These are phyloP conservation scores for Lates calcarifer DNA, from an alignment of 2,113 vertebrate genomes.

Conservation along the genomic window DNA sequence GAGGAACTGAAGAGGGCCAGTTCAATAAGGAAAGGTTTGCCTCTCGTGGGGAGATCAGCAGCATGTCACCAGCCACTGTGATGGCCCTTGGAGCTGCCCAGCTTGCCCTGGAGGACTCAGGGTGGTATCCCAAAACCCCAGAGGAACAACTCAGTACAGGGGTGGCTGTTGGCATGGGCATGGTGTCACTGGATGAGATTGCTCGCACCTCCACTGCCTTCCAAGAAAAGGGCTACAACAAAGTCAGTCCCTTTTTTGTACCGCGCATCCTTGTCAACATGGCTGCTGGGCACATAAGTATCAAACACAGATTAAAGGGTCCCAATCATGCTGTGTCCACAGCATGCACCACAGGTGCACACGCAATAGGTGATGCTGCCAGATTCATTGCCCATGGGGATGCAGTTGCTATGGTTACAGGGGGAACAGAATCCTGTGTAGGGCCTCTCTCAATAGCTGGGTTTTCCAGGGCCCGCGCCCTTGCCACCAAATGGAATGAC, in stretches of 20 bases:
- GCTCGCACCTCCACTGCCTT: slow-evolving; percentile 87
- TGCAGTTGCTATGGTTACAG: slow-evolving; percentile 93
- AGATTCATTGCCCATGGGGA: slow-evolving; percentile 92
- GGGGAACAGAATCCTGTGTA: slow-evolving; percentile 93
- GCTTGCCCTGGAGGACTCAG: slow-evolving; percentile 90
- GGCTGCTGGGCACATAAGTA: slow-evolving; percentile 97
- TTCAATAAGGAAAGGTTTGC: slow-evolving; percentile 88
- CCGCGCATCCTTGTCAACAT: slow-evolving; percentile 96
- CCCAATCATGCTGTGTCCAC: slow-evolving; percentile 96
- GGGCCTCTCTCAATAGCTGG: slow-evolving; percentile 92
- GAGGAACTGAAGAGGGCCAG: slow-evolving; percentile 86
- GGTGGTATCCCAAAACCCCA: slow-evolving; percentile 88
- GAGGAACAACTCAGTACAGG: slow-evolving; percentile 88
- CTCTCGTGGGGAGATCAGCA: slow-evolving; percentile 87
- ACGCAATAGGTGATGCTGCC: slow-evolving; percentile 93
- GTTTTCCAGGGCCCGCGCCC: slow-evolving; percentile 93
- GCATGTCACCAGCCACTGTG: slow-evolving; percentile 91
- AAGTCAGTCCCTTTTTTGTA: slow-evolving; percentile 96
- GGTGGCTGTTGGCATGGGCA: slow-evolving; percentile 97
- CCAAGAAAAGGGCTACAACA: slow-evolving; percentile 90
- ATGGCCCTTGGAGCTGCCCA: slow-evolving; percentile 94
- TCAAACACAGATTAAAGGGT: slow-evolving; percentile 92
- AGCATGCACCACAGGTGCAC: slow-evolving; percentile 94
- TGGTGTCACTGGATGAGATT: slow-evolving; percentile 95
- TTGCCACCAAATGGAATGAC: slow-evolving; percentile 91